Evolutionary conservation across 2,888 invertebrate species (phyloP), one percentile per base, ranked within the genome.

Genomic region (Phytoseiulus persimilis): DNA sequence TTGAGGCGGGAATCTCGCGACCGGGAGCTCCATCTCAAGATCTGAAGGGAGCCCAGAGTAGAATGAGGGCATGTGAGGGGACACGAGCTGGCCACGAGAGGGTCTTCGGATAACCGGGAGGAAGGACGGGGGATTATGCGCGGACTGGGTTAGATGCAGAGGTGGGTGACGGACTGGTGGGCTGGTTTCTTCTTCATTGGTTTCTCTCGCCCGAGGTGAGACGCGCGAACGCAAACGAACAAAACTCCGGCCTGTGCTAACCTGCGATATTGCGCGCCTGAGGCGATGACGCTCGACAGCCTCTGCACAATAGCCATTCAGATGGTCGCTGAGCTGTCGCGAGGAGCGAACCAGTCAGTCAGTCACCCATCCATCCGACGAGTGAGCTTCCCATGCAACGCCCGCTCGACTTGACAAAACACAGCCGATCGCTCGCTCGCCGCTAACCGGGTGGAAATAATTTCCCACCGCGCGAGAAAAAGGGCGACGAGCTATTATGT

Each of bases 191-290:
- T 23, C 65, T 65, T 65, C 65, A 65, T 65, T 65, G 65, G 65
- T 65, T 65, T 65, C 65, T 65, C 65, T 65, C 65, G 65, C 65
- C 65, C 65, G 65, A 65, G 65, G 65, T 65, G 65, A 65, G 65
- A 65, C 65, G 65, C 65, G 65, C 65, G 18, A 65, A 28, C 65
- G 65, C 39, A 9, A 39, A 39, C 39, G 65, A 65, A 65, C 65
- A 65, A 65, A 65, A 65, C 65, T 65, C 65, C 65, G 65, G 23
- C 28, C 65, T 65, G 65, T 65, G 65, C 65, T 65, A 65, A 65
- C 65, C 65, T 65, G 65, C 65, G 65, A 65, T 65, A 65, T 65
- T 65, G 65, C 65, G 65, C 5, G 65, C 65, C 65, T 23, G 65
- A 65, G 65, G 65, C 65, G 65, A 65, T 65, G 65, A 65, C 65